Percentiles rank a stretch among this genome's conserved stretches.
phyloP scores from a whole-genome alignment of 1,140 invertebrate species.

The Grapholita molesta region DNA sequence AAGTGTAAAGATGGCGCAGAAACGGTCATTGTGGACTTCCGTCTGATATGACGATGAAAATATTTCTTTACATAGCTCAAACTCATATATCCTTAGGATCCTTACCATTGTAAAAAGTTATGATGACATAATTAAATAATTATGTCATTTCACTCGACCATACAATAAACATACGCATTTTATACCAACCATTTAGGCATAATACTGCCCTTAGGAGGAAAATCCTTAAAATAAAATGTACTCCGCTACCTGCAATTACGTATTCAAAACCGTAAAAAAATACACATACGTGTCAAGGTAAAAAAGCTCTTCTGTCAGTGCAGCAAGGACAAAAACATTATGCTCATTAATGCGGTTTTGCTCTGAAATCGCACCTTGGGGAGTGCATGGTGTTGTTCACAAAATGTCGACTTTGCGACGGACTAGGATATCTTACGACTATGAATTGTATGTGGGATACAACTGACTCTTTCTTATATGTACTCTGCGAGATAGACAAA shows the following conservation, averaged over 20 bases:
- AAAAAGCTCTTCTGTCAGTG: background rate
- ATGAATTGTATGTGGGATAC: background rate
- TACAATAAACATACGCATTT: background rate
- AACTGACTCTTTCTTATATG: no score
- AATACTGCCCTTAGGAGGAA: background rate
- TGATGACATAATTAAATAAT: no score
- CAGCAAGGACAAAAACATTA: background rate
- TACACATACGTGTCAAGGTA: background rate
- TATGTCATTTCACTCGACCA: no score
- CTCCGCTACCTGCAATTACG: background rate
- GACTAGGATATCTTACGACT: background rate
- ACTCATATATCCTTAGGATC: no score
- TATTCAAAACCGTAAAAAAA: background rate
- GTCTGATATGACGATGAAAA: no score
- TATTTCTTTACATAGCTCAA: no score
- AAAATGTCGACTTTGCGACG: background rate
- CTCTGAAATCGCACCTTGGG: background rate
- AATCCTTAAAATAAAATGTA: background rate
- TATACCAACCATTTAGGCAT: background rate
- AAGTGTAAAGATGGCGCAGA: no score
- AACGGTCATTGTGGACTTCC: no score
- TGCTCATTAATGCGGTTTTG: background rate
- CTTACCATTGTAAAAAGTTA: no score
- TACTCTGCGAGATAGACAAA: no score
- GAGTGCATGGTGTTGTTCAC: background rate